Base-by-base conservation (phyloP, 1,140 invertebrate species). In the Drosophila albomicans region DNA sequence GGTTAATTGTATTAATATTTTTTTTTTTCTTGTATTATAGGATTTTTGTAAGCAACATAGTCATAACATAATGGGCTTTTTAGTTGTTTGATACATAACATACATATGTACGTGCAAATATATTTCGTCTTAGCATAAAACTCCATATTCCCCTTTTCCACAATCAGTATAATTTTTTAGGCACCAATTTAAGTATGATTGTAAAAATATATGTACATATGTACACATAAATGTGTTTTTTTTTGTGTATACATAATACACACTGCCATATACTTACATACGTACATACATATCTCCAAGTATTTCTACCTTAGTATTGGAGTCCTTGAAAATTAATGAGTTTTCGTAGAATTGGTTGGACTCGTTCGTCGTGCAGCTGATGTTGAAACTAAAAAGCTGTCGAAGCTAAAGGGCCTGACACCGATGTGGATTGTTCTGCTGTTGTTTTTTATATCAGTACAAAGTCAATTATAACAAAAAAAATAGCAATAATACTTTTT, bases 321-420 rank as follows among this genome's bases (percentile, higher is more conserved):
- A 78, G 85, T 85, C 75, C 75, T 85, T 85, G 75, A 64, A 85
- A 85, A 81, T 85, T 81, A 85, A 85, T 85, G 71, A 81, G 67
- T 81, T 81, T 85, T 85, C 81, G 64, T 69, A 68, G 81, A 84
- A 85, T 82, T 71, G 49, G 59, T 63, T 41, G 59, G 56, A 54
- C 64, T 48, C 46, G 61, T 65, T 75, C 48, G 52, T 67, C 15
- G 62, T 69, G 46, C 56, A 25, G 46, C 38, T n/a, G 54, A 45
- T 51, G 57, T 2, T 41, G 43, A 38, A 30, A 15, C 52, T n/a
- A 10, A 11, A 10, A 11, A 11, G 48, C 48, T 52, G 51, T 30
- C 15, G 61, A 15, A 7, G 28, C 28, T 52, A 51, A 51, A 41
- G 38, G 54, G 30, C 15, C 30, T 13, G 30, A 41, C 20, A 41